These are phyloP conservation scores for Daphoenositta chrysoptera DNA, from an alignment of 2,113 vertebrate species.

Conservation along the genomic window DNA sequence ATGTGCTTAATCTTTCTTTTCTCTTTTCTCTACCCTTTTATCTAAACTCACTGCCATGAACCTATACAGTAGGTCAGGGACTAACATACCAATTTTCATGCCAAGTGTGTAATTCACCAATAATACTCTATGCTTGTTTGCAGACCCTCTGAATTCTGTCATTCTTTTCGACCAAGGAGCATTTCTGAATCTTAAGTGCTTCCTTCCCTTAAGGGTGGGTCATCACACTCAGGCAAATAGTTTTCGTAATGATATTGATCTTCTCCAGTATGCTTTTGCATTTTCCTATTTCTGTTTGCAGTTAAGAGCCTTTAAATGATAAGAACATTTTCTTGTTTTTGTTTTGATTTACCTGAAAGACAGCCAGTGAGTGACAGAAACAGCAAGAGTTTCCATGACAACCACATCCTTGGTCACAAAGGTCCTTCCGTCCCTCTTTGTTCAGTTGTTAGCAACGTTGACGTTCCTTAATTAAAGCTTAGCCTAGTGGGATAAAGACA, in stretches of 20 bases:
- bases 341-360: slow-evolving; percentile 86
- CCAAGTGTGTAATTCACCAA: background rate
- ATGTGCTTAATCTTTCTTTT: background rate
- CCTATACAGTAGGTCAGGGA: background rate
- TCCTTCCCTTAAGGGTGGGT: background rate
- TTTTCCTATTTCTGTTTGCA: background rate
- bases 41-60: background rate
- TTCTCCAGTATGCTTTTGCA: background rate
- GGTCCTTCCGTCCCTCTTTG: slow-evolving; percentile 67
- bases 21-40: background rate
- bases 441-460: slow-evolving; percentile 72
- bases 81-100: background rate
- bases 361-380: slow-evolving; percentile 85
- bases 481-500: slow-evolving; percentile 72
- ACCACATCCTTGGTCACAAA: slow-evolving; percentile 85
- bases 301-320: background rate
- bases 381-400: slow-evolving; percentile 89
- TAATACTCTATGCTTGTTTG: background rate
- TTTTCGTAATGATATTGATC: background rate
- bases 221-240: background rate
- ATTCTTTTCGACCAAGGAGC: background rate
- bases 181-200: background rate
- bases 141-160: background rate
- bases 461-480: slow-evolving; percentile 86
- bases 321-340: background rate